These are phyloP conservation scores for Crocallis elinguaria DNA, from an alignment of 2,888 invertebrate genomes.

Conservation along the genomic window DNA sequence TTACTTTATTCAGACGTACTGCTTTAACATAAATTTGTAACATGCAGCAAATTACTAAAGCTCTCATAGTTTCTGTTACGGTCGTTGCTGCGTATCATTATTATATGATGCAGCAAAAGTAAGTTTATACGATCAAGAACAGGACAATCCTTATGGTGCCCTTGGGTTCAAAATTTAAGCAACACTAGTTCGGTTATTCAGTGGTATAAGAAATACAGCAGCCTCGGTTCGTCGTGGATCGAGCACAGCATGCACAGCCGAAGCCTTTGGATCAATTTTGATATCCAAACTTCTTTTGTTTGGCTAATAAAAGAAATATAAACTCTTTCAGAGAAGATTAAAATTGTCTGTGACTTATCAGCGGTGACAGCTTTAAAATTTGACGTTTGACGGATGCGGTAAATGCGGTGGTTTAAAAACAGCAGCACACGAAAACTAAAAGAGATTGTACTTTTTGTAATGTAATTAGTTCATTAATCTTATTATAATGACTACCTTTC, in stretches of 20 bases:
- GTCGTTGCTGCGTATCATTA: conserved; percentile 54
- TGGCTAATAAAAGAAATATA: not conserved
- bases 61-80: conserved; percentile 46
- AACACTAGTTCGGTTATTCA: not conserved
- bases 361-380: no score
- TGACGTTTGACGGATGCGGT: no score
- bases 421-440: no score
- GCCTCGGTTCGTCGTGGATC: no score
- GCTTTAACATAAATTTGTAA: conserved; percentile 14
- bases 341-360: conserved; percentile 7
- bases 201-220: not conserved
- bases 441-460: no score
- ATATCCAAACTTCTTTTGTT: no score
- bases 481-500: no score
- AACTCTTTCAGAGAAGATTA: not conserved
- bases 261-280: no score
- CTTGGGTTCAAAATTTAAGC: not conserved
- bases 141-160: not conserved
- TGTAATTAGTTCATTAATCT: no score
- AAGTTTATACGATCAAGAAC: conserved; percentile 20
- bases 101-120: conserved; percentile 40
- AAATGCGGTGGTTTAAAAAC: no score
- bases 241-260: no score
- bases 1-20: conserved; percentile 4
- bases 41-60: conserved; percentile 51